Conservation (phyloP, 1,140 invertebrate genomes). For the Megalonaias nervosa region DNA sequence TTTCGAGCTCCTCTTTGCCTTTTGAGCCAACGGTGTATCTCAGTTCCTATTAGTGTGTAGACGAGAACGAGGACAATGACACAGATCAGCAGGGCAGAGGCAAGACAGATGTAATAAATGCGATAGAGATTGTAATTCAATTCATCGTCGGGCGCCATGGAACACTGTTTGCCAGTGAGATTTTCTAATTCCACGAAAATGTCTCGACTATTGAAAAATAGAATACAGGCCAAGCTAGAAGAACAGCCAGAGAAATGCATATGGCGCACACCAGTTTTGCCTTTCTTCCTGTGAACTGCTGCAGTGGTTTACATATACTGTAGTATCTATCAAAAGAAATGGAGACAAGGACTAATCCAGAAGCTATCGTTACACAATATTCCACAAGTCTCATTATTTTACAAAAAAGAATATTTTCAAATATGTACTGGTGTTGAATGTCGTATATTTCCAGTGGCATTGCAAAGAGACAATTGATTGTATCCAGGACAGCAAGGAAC, state of each 20-base stretch:
- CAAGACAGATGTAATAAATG: conserved; percentile 26
- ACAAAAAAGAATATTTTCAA: conserved; percentile 42
- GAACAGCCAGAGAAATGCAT: conserved; percentile 32
- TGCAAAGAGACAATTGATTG: conserved; percentile 49
- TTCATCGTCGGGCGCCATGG: conserved; percentile 28
- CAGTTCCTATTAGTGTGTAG: conserved; percentile 15
- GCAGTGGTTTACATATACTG: conserved; percentile 46
- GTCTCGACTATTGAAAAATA: conserved; percentile 36
- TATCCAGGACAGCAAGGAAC: conserved; percentile 54
- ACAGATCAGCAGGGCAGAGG: conserved; percentile 22
- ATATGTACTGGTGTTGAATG: conserved; percentile 49
- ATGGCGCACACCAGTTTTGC: conserved; percentile 37
- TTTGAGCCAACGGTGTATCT: conserved; percentile 13
- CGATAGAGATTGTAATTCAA: conserved; percentile 9
- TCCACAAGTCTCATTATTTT: conserved; percentile 49
- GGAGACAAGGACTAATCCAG: conserved; percentile 53
- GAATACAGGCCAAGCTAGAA: conserved; percentile 32
- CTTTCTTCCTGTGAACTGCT: conserved; percentile 35
- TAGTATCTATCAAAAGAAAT: conserved; percentile 57
- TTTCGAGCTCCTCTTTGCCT: conserved; percentile 12
- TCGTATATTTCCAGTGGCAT: conserved; percentile 63
- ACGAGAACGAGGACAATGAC: conserved; percentile 26
- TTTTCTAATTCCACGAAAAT: background rate
- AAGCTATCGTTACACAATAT: conserved; percentile 41
- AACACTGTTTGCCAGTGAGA: conserved; percentile 25